Conservation (phyloP, 2,797 vertebrate genomes). For the Aeoliscus strigatus region DNA sequence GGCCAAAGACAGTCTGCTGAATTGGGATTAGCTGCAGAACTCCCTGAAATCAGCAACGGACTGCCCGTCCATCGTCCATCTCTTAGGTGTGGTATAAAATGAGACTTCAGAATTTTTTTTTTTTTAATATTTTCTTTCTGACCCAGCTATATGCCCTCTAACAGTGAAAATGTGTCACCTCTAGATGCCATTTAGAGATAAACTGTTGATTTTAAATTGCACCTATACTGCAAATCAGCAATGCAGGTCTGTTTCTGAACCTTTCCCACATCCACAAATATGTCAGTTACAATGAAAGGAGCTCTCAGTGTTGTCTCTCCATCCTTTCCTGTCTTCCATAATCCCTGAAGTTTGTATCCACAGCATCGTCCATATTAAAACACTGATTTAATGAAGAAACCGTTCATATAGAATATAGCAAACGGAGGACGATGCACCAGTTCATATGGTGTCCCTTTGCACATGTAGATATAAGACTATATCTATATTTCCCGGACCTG, state of each 20-base stretch:
- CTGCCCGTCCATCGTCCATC: slow-evolving; percentile 29
- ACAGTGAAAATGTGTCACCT: slow-evolving; percentile 62
- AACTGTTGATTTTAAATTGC: slow-evolving; percentile 85
- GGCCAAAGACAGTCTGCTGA: slow-evolving; percentile 11
- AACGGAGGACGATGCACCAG: background rate
- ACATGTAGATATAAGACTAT: background rate
- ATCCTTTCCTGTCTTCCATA: too few relatives aligned
- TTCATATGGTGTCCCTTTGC: slow-evolving; percentile 1
- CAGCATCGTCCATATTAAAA: slow-evolving; percentile 19
- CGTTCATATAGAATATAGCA: background rate
- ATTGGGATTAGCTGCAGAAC: slow-evolving; percentile 34
- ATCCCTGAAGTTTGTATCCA: slow-evolving; percentile 19
- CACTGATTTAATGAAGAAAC: background rate
- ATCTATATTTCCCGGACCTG: slow-evolving; percentile 2
- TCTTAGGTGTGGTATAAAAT: slow-evolving; percentile 18
- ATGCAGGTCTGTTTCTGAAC: slow-evolving; percentile 81
- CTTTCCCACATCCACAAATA: slow-evolving; percentile 74
- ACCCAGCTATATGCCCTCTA: too few relatives aligned
- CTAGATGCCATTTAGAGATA: slow-evolving; percentile 76
- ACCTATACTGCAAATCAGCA: slow-evolving; percentile 80
- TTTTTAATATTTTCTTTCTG: background rate
- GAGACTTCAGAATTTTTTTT: slow-evolving; percentile 2
- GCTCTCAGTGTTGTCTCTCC: slow-evolving; percentile 54
- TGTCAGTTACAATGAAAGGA: slow-evolving; percentile 91
- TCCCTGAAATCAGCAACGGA: slow-evolving; percentile 55